Evolutionary conservation across 2,797 vertebrate species (phyloP).

Genomic region (Orientallactaga sibirica): DNA sequence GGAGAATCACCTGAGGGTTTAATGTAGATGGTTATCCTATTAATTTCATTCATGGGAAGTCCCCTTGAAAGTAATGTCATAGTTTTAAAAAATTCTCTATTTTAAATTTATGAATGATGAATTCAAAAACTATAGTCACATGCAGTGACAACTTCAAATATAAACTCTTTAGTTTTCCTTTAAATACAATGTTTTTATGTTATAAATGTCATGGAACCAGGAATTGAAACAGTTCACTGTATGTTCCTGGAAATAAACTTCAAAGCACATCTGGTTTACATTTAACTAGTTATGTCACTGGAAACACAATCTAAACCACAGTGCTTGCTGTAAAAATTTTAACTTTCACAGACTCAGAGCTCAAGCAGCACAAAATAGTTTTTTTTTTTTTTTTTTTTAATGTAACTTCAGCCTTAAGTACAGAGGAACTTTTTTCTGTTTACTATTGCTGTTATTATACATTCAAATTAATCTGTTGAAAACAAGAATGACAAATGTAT

Average conservation of each 20-base stretch:
- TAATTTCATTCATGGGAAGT: slow-evolving; percentile 56
- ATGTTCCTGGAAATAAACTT: slow-evolving; percentile 87
- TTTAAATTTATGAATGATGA: slow-evolving; percentile 55
- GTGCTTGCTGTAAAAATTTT: slow-evolving; percentile 83
- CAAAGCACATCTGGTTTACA: slow-evolving; percentile 88
- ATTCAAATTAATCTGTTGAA: slow-evolving; percentile 63
- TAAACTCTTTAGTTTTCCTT: slow-evolving; percentile 70
- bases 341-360: slow-evolving; percentile 80
- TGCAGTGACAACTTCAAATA: slow-evolving; percentile 78
- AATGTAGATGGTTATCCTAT: slow-evolving; percentile 6
- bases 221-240: slow-evolving; percentile 83
- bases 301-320: slow-evolving; percentile 86
- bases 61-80: not conserved
- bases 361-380: slow-evolving; percentile 74
- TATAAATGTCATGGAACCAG: slow-evolving; percentile 82
- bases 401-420: slow-evolving; percentile 70
- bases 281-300: slow-evolving; percentile 87
- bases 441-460: slow-evolving; percentile 27
- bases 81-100: slow-evolving; percentile 19
- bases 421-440: slow-evolving; percentile 49
- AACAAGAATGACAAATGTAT: slow-evolving; percentile 59
- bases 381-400: slow-evolving; percentile 58
- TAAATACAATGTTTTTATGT: slow-evolving; percentile 75
- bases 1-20: slow-evolving; percentile 49
- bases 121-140: slow-evolving; percentile 61